A percentile compares a stretch with the other conserved stretches of the same genome.
phyloP scores from a whole-genome alignment of 2,113 vertebrate species.

The Saccopteryx leptura region DNA sequence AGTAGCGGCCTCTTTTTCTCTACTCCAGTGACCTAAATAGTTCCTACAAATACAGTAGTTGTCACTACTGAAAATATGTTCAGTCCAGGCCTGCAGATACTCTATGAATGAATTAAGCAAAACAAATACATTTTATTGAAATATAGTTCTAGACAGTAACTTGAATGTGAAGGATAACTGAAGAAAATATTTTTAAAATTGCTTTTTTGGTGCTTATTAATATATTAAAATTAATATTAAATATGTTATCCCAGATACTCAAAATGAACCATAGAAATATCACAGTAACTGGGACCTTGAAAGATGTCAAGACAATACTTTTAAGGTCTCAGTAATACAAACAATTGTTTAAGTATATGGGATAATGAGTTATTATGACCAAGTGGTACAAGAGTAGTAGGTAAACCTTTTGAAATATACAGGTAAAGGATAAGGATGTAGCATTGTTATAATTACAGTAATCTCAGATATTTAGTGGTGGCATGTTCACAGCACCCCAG shows the following conservation, averaged over 20 bases:
- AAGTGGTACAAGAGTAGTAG: not conserved
- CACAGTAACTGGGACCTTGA: slow-evolving; percentile 24
- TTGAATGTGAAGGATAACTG: slow-evolving; percentile 37
- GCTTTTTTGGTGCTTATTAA: slow-evolving; percentile 37
- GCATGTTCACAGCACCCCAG: not conserved
- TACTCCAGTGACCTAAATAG: slow-evolving; percentile 72
- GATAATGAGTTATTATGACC: slow-evolving; percentile 26
- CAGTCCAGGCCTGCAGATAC: not conserved
- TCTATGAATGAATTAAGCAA: slow-evolving; percentile 53
- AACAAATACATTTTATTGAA: slow-evolving; percentile 33
- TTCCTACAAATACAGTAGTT: slow-evolving; percentile 71
- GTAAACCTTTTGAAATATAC: slow-evolving; percentile 31
- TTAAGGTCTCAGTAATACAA: slow-evolving; percentile 23
- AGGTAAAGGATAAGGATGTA: not conserved
- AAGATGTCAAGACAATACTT: slow-evolving; percentile 25
- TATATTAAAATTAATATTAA: slow-evolving; percentile 43
- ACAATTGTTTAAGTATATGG: slow-evolving; percentile 36
- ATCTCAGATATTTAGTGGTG: not conserved
- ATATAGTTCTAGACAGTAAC: slow-evolving; percentile 35
- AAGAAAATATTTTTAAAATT: slow-evolving; percentile 53
- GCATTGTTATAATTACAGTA: slow-evolving; percentile 5
- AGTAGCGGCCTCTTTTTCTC: slow-evolving; percentile 70
- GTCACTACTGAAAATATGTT: slow-evolving; percentile 62
- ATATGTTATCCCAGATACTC: not conserved
- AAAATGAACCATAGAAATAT: slow-evolving; percentile 11